These are phyloP conservation scores for Alentia gelatinosa DNA, from an alignment of 2,888 invertebrate species.

Conservation along the genomic window DNA sequence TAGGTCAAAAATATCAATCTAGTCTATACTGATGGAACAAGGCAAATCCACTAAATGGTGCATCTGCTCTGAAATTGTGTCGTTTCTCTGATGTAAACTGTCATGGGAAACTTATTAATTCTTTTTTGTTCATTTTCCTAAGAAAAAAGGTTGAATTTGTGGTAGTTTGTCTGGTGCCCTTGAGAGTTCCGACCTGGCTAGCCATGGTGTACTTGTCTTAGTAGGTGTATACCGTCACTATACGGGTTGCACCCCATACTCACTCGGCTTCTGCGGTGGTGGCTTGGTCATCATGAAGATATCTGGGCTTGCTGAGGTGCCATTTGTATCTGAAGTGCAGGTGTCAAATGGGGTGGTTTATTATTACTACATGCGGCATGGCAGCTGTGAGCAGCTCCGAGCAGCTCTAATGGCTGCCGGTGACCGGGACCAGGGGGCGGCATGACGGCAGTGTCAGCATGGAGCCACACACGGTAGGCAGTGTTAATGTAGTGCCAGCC, in stretches of 20 bases:
- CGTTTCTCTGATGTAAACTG: too few relatives aligned
- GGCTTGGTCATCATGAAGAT: conserved; percentile 48
- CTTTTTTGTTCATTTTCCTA: too few relatives aligned
- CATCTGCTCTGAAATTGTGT: background rate
- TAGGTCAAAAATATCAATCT: background rate
- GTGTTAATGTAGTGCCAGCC: too few relatives aligned
- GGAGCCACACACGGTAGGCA: too few relatives aligned
- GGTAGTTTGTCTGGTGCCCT: background rate
- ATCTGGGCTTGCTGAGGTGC: conserved; percentile 42
- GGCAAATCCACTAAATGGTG: background rate
- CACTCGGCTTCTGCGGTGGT: background rate
- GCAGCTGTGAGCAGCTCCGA: too few relatives aligned
- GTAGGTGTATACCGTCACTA: too few relatives aligned
- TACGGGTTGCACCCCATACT: conserved; percentile 27
- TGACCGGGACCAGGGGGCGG: too few relatives aligned
- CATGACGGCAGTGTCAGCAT: too few relatives aligned
- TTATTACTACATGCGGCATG: conserved; percentile 36
- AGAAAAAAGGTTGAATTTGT: background rate
- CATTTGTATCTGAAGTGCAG: conserved; percentile 51
- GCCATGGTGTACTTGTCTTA: background rate
- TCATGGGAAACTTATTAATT: too few relatives aligned
- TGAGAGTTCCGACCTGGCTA: background rate
- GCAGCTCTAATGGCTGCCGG: background rate
- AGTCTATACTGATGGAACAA: background rate
- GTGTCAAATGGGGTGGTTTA: conserved; percentile 39